Conservation (phyloP, 2,113 vertebrate genomes). For the Lonchura striata region DNA sequence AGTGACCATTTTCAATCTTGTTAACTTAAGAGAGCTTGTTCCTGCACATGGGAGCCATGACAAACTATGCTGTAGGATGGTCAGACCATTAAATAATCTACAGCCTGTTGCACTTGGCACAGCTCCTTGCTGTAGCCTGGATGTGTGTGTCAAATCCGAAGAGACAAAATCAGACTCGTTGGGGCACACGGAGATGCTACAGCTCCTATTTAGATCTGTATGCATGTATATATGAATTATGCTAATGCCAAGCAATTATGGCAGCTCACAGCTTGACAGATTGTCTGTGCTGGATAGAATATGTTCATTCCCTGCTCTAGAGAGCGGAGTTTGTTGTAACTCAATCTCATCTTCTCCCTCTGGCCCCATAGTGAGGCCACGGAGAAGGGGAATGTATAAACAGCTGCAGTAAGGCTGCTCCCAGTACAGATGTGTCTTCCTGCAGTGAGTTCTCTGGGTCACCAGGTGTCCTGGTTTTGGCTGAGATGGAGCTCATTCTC, state of each 20-base stretch:
- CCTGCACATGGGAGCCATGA: not conserved
- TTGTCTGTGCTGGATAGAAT: not conserved
- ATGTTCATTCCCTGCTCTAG: not conserved
- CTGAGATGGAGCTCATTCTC: not conserved
- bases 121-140: not conserved
- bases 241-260: not conserved
- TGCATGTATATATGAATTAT: not conserved
- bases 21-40: not conserved
- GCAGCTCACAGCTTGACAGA: not conserved
- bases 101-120: not conserved
- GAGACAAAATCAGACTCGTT: not conserved
- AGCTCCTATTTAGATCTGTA: not conserved
- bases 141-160: not conserved
- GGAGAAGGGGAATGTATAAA: not conserved
- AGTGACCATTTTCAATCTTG: not conserved
- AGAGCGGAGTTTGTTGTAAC: not conserved
- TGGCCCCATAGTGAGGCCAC: not conserved
- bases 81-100: not conserved
- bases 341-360: accelerated
- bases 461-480: not conserved
- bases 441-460: not conserved
- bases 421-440: not conserved
- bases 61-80: not conserved
- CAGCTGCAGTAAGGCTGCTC: constrained; percentile 44
- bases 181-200: not conserved